Evolutionary conservation across 2,888 invertebrate species (phyloP), one percentile per base, ranked within the genome.

Genomic region (Timema cristinae): DNA sequence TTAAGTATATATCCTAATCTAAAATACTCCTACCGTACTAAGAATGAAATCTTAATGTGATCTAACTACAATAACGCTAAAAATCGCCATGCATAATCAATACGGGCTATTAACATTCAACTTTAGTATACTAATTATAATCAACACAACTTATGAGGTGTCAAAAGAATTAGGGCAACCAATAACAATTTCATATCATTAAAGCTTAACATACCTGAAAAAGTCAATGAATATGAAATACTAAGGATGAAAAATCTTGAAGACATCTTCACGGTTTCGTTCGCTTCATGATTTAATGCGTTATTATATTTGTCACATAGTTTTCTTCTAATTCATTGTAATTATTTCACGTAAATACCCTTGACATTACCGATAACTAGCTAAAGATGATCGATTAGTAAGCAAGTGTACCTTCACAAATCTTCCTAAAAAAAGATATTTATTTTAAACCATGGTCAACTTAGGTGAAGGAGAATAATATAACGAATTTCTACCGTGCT

Each of bases 201-300:
- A 32, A 32, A 32, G 32, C 32, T 32, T 32, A 32, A 32, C 56
- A 49, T 71, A 72, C 74, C 74, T 74, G 74, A 66, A 67, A 72
- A 48, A 70, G 72, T 72, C 54, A 75, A 56, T 7, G 69, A 75
- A 68, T 73, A 75, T 16, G 75, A 67, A 59, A 72, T 51, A 15
- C 73, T 71, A 13, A 75, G 63, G 15, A 73, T 50, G 67, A 75
- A 50, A 48, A 73, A 66, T 66, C 70, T 69, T 47, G 15, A 56
- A 63, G 69, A 61, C 73, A 75, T 75, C 48, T 73, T 75, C 56
- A 72, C 15, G 69, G 51, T 52, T 54, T 54, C 59, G 51, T 66
- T 59, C 66, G 66, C 66, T 67, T 69, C 72, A 69, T 69, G 54
- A 54, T 69, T 47, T 32, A n/a, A 13, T 54, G 15, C 49, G 51